Base-by-base conservation (phyloP, 2,113 vertebrate genomes). In the Gallinago media region DNA sequence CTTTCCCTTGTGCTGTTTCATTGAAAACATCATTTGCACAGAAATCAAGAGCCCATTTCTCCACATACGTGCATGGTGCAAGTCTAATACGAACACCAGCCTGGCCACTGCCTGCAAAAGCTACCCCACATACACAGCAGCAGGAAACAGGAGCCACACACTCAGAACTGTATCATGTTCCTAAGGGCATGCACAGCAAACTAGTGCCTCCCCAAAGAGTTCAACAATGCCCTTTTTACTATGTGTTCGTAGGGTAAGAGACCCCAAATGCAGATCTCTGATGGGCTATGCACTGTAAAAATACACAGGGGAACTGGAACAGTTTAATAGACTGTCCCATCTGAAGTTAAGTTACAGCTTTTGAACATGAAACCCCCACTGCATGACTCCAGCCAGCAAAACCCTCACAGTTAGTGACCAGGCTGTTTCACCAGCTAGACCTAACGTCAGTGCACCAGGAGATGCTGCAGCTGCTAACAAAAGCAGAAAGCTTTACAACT, bases 1-100 rank as follows among this genome's bases (percentile, higher is more conserved):
- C 42, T 7, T 88, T 72, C 29, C 26, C 34, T 74, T 25, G 3
- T 26, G 8, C 26, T 27, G 5, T 68, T 76, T 70, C 56, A 42
- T 7, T 40, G 42, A 81, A 65, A 88, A 26, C 22, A 38, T 25
- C 2, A 29, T n/a, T 92, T 63, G 11, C 56, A 84, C 72, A 94
- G 83, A 79, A 90, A 44, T 25, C 63, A 58, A 65, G 66, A 56
- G 32, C 21, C 14, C 1, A 0, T 67, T 90, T 86, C 54, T 66
- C 54, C 62, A 19, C 1, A 0, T 14, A 14, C 2, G 0, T 8
- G 5, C 25, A n/a, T 31, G 38, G 18, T 17, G 0, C 9, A 34
- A 49, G 27, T 13, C 38, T 49, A 40, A 42, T 13, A 31, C 0
- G 18, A 88, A 66, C 0, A 0, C 20, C 44, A 85, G 34, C 23